These are phyloP conservation scores for Clarias platycephalus DNA, from an alignment of 2,797 vertebrate genomes.

Conservation along the genomic window DNA sequence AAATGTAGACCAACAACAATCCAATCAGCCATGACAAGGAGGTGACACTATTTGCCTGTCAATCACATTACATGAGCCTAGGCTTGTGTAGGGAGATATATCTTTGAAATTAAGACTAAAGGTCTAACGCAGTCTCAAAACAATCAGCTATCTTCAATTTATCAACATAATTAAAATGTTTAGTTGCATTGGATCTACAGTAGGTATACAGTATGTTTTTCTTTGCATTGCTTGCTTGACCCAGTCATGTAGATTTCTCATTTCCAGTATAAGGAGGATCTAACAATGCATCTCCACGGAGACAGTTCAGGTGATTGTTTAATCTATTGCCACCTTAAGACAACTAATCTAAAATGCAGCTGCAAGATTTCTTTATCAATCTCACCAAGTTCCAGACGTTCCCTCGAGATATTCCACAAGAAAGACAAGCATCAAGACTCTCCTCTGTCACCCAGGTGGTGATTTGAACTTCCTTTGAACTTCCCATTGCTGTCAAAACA, in stretches of 20 bases:
- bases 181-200: neutral
- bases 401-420: neutral
- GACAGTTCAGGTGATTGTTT: neutral
- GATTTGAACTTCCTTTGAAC: too few species aligned
- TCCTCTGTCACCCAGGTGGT: too few species aligned
- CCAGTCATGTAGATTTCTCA: neutral
- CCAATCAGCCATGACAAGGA: neutral
- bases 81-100: neutral
- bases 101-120: neutral
- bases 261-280: neutral
- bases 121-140: neutral
- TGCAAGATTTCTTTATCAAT: neutral
- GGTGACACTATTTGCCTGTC: neutral
- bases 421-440: neutral
- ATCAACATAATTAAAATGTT: neutral
- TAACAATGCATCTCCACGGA: neutral
- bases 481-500: neutral
- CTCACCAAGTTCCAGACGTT: neutral
- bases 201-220: neutral
- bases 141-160: neutral
- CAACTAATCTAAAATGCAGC: neutral
- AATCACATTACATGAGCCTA: neutral
- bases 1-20: slow-evolving; percentile 2
- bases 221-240: neutral
- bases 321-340: neutral